Percentiles rank a stretch among this genome's conserved stretches.
phyloP scores from a whole-genome alignment of 2,113 vertebrate species.

The Dendropsophus ebraccatus region DNA sequence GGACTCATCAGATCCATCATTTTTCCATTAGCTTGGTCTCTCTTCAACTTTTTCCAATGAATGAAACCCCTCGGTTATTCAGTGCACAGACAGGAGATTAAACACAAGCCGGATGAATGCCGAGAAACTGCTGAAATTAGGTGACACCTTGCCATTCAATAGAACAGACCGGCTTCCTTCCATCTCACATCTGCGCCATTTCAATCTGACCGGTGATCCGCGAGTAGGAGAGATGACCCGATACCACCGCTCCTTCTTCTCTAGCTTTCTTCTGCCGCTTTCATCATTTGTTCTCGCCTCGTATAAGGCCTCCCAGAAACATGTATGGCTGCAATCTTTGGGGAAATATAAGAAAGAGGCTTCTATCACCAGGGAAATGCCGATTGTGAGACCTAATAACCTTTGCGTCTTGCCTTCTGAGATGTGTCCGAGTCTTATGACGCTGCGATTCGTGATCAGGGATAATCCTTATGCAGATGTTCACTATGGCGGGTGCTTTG shows the following conservation, averaged over 20 bases:
- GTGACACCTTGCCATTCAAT: conserved; percentile 45
- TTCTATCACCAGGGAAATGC: conserved; percentile 72
- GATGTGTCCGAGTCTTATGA: conserved; percentile 1
- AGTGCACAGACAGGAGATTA: conserved; percentile 25
- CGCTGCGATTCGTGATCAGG: not conserved
- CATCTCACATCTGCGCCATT: not conserved
- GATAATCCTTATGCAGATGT: not conserved
- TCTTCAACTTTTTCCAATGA: conserved; percentile 14
- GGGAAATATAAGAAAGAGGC: conserved; percentile 68
- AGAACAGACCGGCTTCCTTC: conserved; percentile 3
- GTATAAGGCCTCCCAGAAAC: conserved; percentile 67
- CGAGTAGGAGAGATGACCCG: conserved; percentile 3
- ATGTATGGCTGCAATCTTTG: conserved; percentile 65
- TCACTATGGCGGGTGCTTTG: not conserved
- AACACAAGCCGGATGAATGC: not conserved
- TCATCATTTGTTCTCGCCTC: conserved; percentile 68
- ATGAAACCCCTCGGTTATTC: conserved; percentile 24
- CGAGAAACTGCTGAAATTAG: conserved; percentile 13
- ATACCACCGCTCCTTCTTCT: not conserved
- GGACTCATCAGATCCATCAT: conserved; percentile 29
- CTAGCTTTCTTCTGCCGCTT: conserved; percentile 58
- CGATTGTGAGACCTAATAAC: conserved; percentile 72
- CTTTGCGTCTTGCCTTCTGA: conserved; percentile 28
- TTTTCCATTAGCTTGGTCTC: conserved; percentile 41
- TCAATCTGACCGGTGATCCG: conserved; percentile 48